Percentiles rank a stretch among this genome's conserved stretches.
Evolutionary conservation across 2,113 vertebrate genomes (phyloP).

Genomic region (western clawed frog (Xenopus tropicalis)): UCB_Xtro_10.0 CM004447.2:131249501-131250000

Average conservation of each 20-base stretch:
- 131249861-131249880: conserved; percentile 45
- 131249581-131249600: neutral
- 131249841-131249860: neutral
- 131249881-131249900: conserved; percentile 52
- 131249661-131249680: too few relatives aligned
- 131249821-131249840: conserved; percentile 65
- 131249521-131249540: neutral
- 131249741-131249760: conserved; percentile 52
- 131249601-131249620: neutral
- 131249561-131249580: neutral
- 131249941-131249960: neutral
- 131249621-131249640: neutral
- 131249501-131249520: neutral
- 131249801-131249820: conserved; percentile 56
- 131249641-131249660: too few relatives aligned
- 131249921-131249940: neutral
- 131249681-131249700: conserved; percentile 44
- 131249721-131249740: conserved; percentile 68
- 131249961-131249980: neutral
- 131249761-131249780: conserved; percentile 69
- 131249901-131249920: neutral
- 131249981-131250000: neutral
- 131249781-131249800: conserved; percentile 65
- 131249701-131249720: conserved; percentile 56
- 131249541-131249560: neutral